Conservation (phyloP, 2,113 vertebrate species). For the Prunella fulvescens region DNA sequence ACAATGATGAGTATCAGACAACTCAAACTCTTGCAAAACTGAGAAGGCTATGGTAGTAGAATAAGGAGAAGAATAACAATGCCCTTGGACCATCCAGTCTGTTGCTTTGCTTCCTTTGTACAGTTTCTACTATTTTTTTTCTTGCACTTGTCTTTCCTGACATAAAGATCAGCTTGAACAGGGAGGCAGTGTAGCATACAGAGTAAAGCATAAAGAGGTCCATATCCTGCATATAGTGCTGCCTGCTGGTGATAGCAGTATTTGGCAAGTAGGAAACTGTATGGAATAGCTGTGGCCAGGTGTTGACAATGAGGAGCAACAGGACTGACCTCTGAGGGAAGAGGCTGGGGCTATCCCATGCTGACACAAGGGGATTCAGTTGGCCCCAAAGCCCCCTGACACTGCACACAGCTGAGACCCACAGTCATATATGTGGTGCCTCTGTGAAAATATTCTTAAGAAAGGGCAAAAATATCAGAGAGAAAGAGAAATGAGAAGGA, state of each 20-base stretch:
- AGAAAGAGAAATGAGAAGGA: neutral
- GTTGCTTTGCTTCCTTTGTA: neutral
- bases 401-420: neutral
- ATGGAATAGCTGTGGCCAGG: neutral
- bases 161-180: neutral
- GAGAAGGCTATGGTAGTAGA: neutral
- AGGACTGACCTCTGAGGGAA: neutral
- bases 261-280: neutral
- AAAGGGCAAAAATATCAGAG: neutral
- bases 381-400: neutral
- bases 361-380: accelerated
- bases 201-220: neutral
- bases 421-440: too few species aligned
- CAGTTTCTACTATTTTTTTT: neutral
- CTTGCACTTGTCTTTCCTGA: neutral
- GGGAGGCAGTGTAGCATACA: accelerated
- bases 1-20: neutral
- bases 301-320: neutral
- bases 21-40: neutral
- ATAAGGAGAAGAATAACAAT: neutral
- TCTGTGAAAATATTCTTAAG: neutral
- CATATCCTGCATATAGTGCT: accelerated
- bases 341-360: accelerated
- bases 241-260: neutral
- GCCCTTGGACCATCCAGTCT: neutral